A percentile compares a stretch with the other conserved stretches of the same genome.
phyloP scores from a whole-genome alignment of 2,113 vertebrate species.

The Stegostoma tigrinum region DNA sequence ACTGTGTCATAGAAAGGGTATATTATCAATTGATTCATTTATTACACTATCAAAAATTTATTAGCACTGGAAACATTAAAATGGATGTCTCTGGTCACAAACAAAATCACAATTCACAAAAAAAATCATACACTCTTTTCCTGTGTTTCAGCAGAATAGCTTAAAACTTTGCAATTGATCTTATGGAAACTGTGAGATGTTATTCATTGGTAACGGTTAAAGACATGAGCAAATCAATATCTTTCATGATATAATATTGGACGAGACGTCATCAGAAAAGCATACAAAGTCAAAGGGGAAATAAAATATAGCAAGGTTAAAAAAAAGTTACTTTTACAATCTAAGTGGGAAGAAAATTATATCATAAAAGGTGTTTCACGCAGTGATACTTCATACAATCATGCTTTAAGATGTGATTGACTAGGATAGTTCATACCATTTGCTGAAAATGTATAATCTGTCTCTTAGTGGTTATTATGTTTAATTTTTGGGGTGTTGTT shows the following conservation, averaged over 20 bases:
- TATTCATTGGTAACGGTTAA: neutral
- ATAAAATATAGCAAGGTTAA: neutral
- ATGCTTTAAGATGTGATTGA: neutral
- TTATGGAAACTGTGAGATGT: neutral
- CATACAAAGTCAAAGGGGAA: neutral
- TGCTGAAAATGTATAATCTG: neutral
- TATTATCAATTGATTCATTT: neutral
- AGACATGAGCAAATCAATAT: neutral
- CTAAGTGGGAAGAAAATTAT: neutral
- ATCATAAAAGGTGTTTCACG: neutral
- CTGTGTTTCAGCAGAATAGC: neutral
- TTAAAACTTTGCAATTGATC: neutral
- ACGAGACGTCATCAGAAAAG: neutral
- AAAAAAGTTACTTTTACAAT: neutral
- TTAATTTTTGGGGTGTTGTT: neutral
- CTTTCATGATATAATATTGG: neutral
- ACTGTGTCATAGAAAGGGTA: neutral
- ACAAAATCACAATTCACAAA: neutral
- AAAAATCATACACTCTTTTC: neutral
- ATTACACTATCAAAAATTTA: neutral
- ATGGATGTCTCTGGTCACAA: neutral
- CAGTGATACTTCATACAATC: neutral
- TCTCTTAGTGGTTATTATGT: neutral
- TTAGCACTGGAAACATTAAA: neutral
- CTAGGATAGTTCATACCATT: neutral